Percentiles rank a stretch among this genome's conserved stretches.
These are phyloP conservation scores for Clarias platycephalus DNA, from an alignment of 2,797 vertebrate genomes.

Conservation along the genomic window DNA sequence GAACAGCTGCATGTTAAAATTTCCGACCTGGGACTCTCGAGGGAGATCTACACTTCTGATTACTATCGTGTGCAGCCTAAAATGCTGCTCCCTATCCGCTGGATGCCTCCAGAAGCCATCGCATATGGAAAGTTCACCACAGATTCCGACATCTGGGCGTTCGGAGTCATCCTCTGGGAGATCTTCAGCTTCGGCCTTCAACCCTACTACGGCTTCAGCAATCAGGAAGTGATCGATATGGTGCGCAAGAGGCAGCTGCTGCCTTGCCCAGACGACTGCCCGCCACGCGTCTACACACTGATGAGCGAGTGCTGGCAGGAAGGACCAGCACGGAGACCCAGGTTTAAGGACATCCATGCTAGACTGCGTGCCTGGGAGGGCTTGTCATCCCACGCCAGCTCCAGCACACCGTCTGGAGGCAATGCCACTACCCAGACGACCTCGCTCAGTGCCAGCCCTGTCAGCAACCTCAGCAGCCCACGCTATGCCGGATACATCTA, in stretches of 20 bases:
- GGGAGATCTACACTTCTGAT: conserved; percentile 92
- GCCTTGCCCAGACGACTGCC: conserved; percentile 96
- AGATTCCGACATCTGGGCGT: conserved; percentile 97
- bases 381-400: conserved; percentile 92
- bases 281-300: conserved; percentile 88
- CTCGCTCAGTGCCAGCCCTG: conserved; percentile 94
- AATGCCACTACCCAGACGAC: conserved; percentile 98
- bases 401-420: conserved; percentile 92
- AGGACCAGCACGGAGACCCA: conserved; percentile 84
- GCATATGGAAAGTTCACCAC: conserved; percentile 93
- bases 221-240: conserved; percentile 99
- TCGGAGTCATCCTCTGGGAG: conserved; percentile 96
- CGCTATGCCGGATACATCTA: conserved; percentile 92
- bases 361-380: conserved; percentile 95
- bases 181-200: conserved; percentile 98
- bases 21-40: conserved; percentile 94
- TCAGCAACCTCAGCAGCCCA: conserved; percentile 95
- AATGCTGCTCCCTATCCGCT: conserved; percentile 90
- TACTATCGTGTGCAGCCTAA: conserved; percentile 93
- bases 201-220: conserved; percentile 95
- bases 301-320: conserved; percentile 99
- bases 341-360: conserved; percentile 93
- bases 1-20: conserved; percentile 95
- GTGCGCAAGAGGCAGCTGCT: conserved; percentile 92
- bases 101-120: conserved; percentile 96